phyloP scores from a whole-genome alignment of 2,888 invertebrate species.

The Fragum sueziense region DNA sequence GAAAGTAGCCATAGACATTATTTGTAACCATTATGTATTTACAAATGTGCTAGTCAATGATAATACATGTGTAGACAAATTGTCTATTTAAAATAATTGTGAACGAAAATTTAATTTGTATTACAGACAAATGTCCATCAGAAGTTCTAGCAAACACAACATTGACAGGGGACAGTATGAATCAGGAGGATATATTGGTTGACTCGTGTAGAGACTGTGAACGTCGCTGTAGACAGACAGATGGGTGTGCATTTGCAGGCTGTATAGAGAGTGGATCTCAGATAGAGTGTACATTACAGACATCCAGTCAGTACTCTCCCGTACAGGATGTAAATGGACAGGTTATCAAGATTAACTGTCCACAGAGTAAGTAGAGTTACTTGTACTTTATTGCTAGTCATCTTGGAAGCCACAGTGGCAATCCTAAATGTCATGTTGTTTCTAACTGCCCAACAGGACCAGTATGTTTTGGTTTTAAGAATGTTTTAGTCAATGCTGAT shows the following conservation, averaged over 20 bases:
- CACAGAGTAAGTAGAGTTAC: not conserved
- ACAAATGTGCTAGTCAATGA: no score
- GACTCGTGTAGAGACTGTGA: not conserved
- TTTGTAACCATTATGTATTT: no score
- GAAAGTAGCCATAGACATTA: no score
- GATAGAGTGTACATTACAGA: slow-evolving; percentile 4
- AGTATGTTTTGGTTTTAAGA: no score
- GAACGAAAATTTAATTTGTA: not conserved
- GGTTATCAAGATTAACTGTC: slow-evolving; percentile 2
- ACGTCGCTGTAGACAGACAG: not conserved
- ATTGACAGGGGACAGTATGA: not conserved
- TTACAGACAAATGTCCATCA: slow-evolving; percentile 4
- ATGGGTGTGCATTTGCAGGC: not conserved
- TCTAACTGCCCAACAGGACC: no score
- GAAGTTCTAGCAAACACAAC: not conserved
- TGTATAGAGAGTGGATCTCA: not conserved
- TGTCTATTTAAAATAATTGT: no score
- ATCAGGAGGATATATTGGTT: not conserved
- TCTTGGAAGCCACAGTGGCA: no score
- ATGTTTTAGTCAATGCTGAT: no score
- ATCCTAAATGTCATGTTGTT: no score
- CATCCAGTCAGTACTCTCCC: not conserved
- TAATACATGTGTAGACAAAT: no score
- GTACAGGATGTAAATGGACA: not conserved
- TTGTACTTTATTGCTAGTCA: no score